phyloP scores from a whole-genome alignment of 2,888 invertebrate genomes.

The Elegia similella region DNA sequence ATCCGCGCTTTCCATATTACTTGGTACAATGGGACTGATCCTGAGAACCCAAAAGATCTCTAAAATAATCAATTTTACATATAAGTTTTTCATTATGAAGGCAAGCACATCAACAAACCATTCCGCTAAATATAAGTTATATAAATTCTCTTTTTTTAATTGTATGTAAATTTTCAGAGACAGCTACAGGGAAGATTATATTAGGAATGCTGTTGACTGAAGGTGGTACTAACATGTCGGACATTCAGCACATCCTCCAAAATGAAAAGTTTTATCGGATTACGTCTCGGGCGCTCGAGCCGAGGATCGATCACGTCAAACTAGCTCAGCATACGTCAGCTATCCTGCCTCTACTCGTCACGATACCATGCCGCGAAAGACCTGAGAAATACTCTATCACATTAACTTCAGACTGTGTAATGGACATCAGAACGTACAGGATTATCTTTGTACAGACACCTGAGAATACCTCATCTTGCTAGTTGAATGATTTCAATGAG shows the following conservation, averaged over 20 bases:
- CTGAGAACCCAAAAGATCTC: no score
- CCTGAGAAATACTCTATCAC: slow-evolving; percentile 60
- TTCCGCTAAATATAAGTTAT: no score
- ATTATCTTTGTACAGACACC: slow-evolving; percentile 50
- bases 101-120: no score
- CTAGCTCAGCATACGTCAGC: slow-evolving; percentile 53
- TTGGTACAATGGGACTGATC: no score
- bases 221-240: slow-evolving; percentile 61
- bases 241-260: slow-evolving; percentile 59
- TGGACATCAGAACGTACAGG: slow-evolving; percentile 70
- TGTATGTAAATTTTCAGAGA: slow-evolving; percentile 45
- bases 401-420: slow-evolving; percentile 68
- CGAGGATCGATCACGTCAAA: slow-evolving; percentile 48
- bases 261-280: slow-evolving; percentile 51
- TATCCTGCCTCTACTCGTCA: slow-evolving; percentile 51
- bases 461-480: slow-evolving; percentile 8
- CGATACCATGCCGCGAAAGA: slow-evolving; percentile 47
- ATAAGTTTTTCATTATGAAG: no score
- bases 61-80: no score
- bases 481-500: background rate
- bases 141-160: background rate
- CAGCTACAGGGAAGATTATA: slow-evolving; percentile 61
- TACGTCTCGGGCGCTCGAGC: slow-evolving; percentile 48
- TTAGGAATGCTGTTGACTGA: slow-evolving; percentile 60
- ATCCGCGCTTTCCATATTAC: no score